A percentile compares a stretch with the other conserved stretches of the same genome.
Evolutionary conservation across 2,888 invertebrate genomes (phyloP).

Genomic region (Nymphalis polychloros): DNA sequence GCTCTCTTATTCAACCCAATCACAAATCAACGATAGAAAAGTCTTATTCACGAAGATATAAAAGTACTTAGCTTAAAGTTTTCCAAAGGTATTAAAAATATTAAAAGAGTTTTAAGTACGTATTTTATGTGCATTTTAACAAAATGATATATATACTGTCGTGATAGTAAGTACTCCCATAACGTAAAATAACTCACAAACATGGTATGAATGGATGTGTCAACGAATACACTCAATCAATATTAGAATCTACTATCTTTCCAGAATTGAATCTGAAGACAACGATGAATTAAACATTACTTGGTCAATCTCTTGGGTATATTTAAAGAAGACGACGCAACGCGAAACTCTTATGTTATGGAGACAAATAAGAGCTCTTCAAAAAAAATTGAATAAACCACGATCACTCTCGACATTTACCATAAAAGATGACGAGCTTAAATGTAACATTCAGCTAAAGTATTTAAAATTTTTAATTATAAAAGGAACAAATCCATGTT

Average conservation of each 20-base stretch:
- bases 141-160: no score
- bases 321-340: slow-evolving; percentile 45
- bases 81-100: no score
- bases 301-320: slow-evolving; percentile 59
- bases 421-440: background rate
- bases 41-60: no score
- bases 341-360: slow-evolving; percentile 56
- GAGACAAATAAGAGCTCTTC: slow-evolving; percentile 53
- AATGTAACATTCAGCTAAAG: background rate
- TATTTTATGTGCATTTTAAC: no score
- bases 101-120: no score
- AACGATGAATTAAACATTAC: slow-evolving; percentile 44
- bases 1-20: no score
- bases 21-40: no score
- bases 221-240: background rate
- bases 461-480: background rate
- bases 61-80: no score
- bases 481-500: no score
- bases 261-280: background rate
- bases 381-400: slow-evolving; percentile 51
- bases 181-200: no score
- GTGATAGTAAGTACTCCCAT: no score
- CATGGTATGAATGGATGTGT: no score
- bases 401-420: slow-evolving; percentile 42
- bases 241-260: background rate